phyloP scores from a whole-genome alignment of 2,888 invertebrate genomes.

The Seira ritae region DNA sequence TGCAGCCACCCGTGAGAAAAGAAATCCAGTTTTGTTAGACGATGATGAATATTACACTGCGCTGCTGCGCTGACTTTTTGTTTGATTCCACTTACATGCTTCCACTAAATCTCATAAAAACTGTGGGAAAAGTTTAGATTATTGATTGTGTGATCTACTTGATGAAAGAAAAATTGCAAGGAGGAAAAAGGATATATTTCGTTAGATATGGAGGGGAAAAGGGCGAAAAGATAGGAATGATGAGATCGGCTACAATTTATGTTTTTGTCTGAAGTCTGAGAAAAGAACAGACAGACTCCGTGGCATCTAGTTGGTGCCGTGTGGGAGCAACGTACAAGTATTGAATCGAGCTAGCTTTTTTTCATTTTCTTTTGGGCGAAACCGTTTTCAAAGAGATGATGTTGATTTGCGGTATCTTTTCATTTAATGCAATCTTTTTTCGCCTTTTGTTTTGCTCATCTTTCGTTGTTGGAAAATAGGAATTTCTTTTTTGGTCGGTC shows the following conservation, averaged over 20 bases:
- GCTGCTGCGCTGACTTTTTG: not conserved
- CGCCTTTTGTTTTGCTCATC: not conserved
- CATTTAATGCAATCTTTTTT: conserved; percentile 14
- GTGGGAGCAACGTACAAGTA: not conserved
- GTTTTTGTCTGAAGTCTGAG: not conserved
- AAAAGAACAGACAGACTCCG: not conserved
- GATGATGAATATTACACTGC: not conserved
- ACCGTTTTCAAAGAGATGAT: not conserved
- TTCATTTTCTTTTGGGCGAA: not conserved
- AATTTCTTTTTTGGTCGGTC: not conserved
- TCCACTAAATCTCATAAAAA: no score
- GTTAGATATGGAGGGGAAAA: not conserved
- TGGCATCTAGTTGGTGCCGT: not conserved
- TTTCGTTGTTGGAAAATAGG: not conserved
- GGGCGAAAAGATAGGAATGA: not conserved
- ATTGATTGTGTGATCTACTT: conserved; percentile 16
- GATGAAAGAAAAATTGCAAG: conserved; percentile 10
- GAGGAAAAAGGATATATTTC: not conserved
- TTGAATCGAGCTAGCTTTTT: not conserved
- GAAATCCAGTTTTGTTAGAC: conserved; percentile 2
- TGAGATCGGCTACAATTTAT: not conserved
- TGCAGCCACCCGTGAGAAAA: conserved; percentile 51
- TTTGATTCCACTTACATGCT: not conserved
- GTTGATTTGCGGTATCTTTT: conserved; percentile 16
- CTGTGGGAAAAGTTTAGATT: not conserved